phyloP scores from a whole-genome alignment of 2,888 invertebrate species.

The Andrena trimmerana region DNA sequence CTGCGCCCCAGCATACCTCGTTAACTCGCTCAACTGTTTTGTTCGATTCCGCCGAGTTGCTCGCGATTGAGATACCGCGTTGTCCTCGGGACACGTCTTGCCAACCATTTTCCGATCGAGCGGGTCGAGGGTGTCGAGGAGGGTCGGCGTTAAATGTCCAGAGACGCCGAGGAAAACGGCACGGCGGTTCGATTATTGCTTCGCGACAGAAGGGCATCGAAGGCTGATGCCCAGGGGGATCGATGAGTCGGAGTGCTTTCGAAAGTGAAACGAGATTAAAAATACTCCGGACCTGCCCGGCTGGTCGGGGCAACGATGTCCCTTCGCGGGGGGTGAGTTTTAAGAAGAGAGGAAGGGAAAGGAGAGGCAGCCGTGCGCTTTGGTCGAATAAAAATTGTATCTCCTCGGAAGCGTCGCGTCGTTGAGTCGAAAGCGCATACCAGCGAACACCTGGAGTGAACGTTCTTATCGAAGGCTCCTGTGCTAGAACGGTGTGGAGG shows the following conservation, averaged over 20 bases:
- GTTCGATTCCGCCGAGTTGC: slow-evolving; percentile 18
- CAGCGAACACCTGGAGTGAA: slow-evolving; percentile 37
- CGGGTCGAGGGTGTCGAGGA: slow-evolving; percentile 11
- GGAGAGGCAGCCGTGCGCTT: neutral
- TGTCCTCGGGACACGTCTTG: slow-evolving; percentile 27
- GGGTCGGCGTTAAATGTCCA: slow-evolving; percentile 29
- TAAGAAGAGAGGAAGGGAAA: neutral
- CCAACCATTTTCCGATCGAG: slow-evolving; percentile 34
- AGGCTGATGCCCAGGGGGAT: slow-evolving; percentile 11
- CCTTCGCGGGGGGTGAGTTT: slow-evolving; percentile 4
- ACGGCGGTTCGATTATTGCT: slow-evolving; percentile 34
- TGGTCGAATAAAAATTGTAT: neutral
- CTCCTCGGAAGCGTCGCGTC: slow-evolving; percentile 21
- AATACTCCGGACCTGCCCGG: slow-evolving; percentile 39
- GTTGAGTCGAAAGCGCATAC: slow-evolving; percentile 53
- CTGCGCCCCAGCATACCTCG: slow-evolving; percentile 36
- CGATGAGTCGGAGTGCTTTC: slow-evolving; percentile 39
- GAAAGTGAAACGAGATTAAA: slow-evolving; percentile 58
- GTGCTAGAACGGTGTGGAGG: neutral
- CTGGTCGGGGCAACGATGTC: neutral
- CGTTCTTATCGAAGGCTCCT: slow-evolving; percentile 34
- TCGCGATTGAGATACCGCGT: slow-evolving; percentile 43
- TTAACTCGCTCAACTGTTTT: slow-evolving; percentile 51
- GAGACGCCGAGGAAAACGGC: slow-evolving; percentile 8
- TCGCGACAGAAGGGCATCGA: slow-evolving; percentile 33